Evolutionary conservation across 2,797 vertebrate species (phyloP), one percentile per base, ranked within the genome.

Genomic region (Phalloptychus januarius): DNA sequence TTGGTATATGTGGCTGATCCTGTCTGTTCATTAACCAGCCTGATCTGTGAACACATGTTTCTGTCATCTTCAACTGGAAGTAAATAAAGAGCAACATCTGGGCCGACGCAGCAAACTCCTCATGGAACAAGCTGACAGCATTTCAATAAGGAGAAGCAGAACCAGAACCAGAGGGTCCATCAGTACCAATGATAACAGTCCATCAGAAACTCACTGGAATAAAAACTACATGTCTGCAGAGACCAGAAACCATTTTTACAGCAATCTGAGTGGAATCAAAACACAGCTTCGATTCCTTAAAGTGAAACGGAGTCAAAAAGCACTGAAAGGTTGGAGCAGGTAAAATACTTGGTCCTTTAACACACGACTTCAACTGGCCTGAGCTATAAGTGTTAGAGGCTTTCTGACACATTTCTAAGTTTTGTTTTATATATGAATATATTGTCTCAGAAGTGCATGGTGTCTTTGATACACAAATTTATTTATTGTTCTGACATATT

Each of bases 1-100:
- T 82, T 74, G 44, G 78, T 88, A 87, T 70, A 84, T 89, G 86
- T 84, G 78, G 75, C 74, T 46, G 69, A 75, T 83, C 78, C 69
- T 77, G 73, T 80, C 54, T 52, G 71, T 76, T 90, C 80, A 79
- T 92, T 87, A 84, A 86, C 84, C 91, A 94, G 94, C 75, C 73
- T 83, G 88, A 94, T 94, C 90, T 86, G 85, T 52, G 84, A 93
- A 93, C 91, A 93, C 69, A 75, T 89, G 91, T 93, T 94, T 90
- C 90, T 90, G 90, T 90, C 89, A 69, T 91, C 86, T 87, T 76
- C 63, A 50, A 65, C 75, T 72, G 50, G 71, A 72, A 74, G 82
- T 33, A 74, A 71, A 84, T 75, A 46, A 83, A 86, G 46, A 56
- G 42, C 71, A 28, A 84, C 50, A 45, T 83, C 73, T 28, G 38